These are phyloP conservation scores for Blennius ocellaris DNA, from an alignment of 2,113 vertebrate genomes.

Conservation along the genomic window DNA sequence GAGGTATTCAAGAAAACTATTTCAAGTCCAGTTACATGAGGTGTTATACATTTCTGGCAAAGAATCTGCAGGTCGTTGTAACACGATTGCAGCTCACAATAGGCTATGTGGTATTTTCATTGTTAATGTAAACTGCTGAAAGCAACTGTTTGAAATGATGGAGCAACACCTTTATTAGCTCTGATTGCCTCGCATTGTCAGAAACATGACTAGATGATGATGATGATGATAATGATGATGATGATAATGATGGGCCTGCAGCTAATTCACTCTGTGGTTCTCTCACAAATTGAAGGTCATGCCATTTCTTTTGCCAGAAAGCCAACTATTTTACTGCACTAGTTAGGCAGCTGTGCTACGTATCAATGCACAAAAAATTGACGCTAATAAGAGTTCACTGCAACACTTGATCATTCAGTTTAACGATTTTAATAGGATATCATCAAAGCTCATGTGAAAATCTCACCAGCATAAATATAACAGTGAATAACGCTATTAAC, in stretches of 20 bases:
- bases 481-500: too few relatives aligned
- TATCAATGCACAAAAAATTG: not conserved
- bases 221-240: too few relatives aligned
- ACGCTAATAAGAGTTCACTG: too few relatives aligned
- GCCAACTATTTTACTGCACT: too few relatives aligned
- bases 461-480: not conserved
- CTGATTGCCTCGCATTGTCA: not conserved
- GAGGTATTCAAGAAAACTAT: conserved; percentile 34
- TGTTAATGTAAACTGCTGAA: too few relatives aligned
- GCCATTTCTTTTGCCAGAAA: too few relatives aligned
- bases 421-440: not conserved
- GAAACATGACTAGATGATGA: not conserved
- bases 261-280: not conserved
- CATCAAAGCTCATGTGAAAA: not conserved
- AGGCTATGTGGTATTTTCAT: too few relatives aligned
- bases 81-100: too few relatives aligned
- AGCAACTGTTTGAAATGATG: not conserved
- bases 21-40: conserved; percentile 5
- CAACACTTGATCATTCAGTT: not conserved
- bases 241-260: not conserved
- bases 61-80: not conserved
- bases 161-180: not conserved
- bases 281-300: not conserved
- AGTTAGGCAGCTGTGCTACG: not conserved
- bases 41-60: conserved; percentile 16